Evolutionary conservation across 2,888 invertebrate genomes (phyloP).

Genomic region (Temnothorax unifasciatus): DNA sequence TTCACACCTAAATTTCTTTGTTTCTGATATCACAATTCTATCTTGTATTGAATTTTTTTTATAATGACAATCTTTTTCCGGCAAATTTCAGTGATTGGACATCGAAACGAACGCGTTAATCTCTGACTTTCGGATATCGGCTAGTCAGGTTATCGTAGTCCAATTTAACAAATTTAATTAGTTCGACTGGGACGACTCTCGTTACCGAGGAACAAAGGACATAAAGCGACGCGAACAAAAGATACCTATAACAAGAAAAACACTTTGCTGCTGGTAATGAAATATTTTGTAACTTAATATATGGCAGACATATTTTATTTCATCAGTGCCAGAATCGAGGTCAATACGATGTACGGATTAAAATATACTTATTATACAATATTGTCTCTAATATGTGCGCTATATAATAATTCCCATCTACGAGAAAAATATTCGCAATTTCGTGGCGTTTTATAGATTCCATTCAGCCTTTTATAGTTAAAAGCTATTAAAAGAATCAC

Average conservation of each 20-base stretch:
- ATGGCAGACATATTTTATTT: constrained; percentile 15
- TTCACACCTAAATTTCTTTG: not conserved
- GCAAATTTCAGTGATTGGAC: not conserved
- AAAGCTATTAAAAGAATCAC: constrained; percentile 46
- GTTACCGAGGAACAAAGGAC: constrained; percentile 22
- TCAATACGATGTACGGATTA: constrained; percentile 23
- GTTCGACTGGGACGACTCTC: constrained; percentile 24
- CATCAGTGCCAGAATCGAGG: not conserved
- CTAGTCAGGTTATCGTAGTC: not conserved
- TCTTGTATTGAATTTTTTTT: not conserved
- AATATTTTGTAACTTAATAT: constrained; percentile 41
- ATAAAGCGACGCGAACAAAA: constrained; percentile 9
- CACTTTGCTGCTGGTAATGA: constrained; percentile 24
- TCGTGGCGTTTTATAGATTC: not conserved
- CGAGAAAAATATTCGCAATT: not conserved
- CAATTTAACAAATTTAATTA: constrained; percentile 48
- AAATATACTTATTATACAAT: constrained; percentile 23
- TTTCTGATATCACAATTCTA: not conserved
- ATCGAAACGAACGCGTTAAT: constrained; percentile 23
- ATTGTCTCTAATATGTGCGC: not conserved
- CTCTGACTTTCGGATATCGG: not conserved
- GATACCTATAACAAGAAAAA: not conserved
- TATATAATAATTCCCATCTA: constrained; percentile 13
- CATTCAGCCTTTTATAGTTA: not conserved
- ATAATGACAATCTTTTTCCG: not conserved